Conservation (phyloP, 1,140 invertebrate genomes). For the Laupala kohalensis region DNA sequence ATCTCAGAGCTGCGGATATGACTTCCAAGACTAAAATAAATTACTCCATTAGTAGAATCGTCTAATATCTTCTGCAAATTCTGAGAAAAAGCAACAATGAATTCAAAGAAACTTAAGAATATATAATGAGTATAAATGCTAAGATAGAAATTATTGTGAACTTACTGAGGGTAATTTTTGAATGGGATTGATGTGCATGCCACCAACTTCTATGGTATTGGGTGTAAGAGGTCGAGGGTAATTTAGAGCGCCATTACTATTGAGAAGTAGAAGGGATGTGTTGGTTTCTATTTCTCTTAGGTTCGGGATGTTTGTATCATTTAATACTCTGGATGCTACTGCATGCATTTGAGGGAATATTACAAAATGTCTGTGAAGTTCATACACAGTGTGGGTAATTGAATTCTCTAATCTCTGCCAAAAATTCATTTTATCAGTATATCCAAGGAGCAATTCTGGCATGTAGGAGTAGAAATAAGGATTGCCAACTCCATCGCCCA, state of each 20-base stretch:
- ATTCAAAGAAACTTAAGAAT: too few relatives aligned
- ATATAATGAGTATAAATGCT: too few relatives aligned
- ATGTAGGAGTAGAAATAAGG: background rate
- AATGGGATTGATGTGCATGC: background rate
- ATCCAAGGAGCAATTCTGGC: background rate
- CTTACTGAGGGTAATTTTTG: background rate
- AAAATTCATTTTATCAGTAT: background rate
- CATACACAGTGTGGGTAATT: background rate
- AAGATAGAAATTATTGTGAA: too few relatives aligned
- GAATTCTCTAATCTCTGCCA: background rate
- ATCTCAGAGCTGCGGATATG: conserved; percentile 21
- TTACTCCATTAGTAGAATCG: conserved; percentile 31
- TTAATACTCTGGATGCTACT: background rate
- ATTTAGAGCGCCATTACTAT: background rate
- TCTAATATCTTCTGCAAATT: conserved; percentile 12
- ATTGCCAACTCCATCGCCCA: background rate
- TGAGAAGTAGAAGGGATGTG: background rate
- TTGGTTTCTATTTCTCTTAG: background rate
- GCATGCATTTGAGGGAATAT: background rate
- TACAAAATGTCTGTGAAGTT: background rate
- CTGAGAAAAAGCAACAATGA: conserved; percentile 21
- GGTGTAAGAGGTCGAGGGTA: background rate
- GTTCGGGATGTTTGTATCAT: background rate
- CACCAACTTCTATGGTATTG: background rate
- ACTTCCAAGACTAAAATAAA: conserved; percentile 51